Evolutionary conservation across 2,888 invertebrate genomes (phyloP), one percentile per base, ranked within the genome.

Genomic region (Cosmopolites sordidus): DNA sequence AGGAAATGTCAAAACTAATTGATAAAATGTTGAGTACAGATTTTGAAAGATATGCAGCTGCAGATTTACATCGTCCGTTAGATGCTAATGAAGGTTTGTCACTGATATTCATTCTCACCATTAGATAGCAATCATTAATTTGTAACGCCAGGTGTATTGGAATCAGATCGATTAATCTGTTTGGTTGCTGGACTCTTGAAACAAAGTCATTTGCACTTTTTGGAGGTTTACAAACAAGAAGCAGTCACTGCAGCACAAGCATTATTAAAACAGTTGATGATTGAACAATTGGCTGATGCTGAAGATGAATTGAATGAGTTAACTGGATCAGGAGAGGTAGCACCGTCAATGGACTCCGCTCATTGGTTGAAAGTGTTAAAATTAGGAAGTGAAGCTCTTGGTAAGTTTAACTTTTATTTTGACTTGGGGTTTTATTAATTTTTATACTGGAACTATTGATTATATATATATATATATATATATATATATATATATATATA

Each of bases 1-100:
- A 87, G 56, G 99, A 99, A 79, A 91, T 98, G 86, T 89, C 93
- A 67, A 86, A 90, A 68, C 79, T 97, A 15, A 97, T 99, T 62
- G 95, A 96, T 69, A 94, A 93, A 76, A 95, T 99, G 94, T 80
- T 99, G 62, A 88, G 87, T 57, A 91, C 92, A 48, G 99, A 99
- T 74, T 96, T 98, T 73, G 88, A 91, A 67, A 83, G 90, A 62
- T 92, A 93, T 72, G 86, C 94, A 46, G 90, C 94, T 2, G 83
- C 88, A 12, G 97, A 98, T 74, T 79, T 99, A 16, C 94, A 93
- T 75, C 79, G 95, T 64, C 91, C 93, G 8, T 78, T 79, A 54
- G 82, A 78, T 67, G 77, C 73, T 14, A 76, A 79, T 47, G 76
- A 76, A 56, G 81, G 81, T 37, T 48, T 12, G 50, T 43, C 11